Base-by-base conservation (phyloP, 2,888 invertebrate genomes). In the Drosophila kambysellisi region DNA sequence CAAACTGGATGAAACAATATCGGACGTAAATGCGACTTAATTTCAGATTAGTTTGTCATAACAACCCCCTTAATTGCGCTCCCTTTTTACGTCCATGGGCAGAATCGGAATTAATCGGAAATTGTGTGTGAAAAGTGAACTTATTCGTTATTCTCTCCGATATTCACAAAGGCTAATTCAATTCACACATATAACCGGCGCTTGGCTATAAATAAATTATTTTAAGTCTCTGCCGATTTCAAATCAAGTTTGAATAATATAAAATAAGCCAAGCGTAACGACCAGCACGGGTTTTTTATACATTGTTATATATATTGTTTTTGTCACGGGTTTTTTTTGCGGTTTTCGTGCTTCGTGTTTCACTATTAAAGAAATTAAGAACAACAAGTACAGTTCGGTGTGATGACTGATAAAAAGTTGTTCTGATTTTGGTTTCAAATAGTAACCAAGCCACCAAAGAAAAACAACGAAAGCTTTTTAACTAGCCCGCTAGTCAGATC, bases 381-480 rank as follows among this genome's bases (percentile, higher is more conserved):
- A 65, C 59, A 30, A 25, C 60, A 74, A 60, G 57, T 78, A 74
- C 60, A 74, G 57, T 37, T 50, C 57, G 48, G 39, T 60, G 17
- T 37, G 53, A 79, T 79, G 79, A 79, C 75, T 76, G 76, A 67
- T 79, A 63, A 60, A 74, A 59, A 33, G 37, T 37, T 56, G 79
- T 74, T 79, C 58, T 79, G 53, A 30, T 54, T 66, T 62, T 11
- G 20, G 50, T 62, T 58, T 60, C 20, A 39, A 46, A 73, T 17
- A 48, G 62, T 57, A 30, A 15, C 54, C 48, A 51, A 50, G n/a
- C 32, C 6, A 39, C 1, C 25, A 25, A 25, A 25, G 1, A 58
- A 39, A 65, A 29, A 29, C 50, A 43, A 60, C 56, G 53, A 80
- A 74, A 86, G 70, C 79, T 81, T 70, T 86, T 81, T 83, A 35